Evolutionary conservation across 2,113 vertebrate species (phyloP), one percentile per base, ranked within the genome.

Genomic region (Rutilus rutilus): DNA sequence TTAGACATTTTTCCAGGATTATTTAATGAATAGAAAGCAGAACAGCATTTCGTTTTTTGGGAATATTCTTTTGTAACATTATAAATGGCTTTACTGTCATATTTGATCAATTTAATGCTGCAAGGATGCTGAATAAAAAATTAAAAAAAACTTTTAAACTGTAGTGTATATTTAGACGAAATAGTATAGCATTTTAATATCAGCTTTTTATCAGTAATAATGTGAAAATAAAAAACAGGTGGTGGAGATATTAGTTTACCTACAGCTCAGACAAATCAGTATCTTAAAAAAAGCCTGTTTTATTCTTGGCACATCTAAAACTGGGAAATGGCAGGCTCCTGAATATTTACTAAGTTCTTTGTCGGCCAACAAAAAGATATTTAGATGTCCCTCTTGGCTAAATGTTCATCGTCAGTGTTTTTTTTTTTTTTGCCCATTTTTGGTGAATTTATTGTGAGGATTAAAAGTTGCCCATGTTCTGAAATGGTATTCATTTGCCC

Each of bases 401-500:
- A 52, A 10, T 69, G 42, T 47, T 36, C 54, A 17, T 25, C 39
- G 15, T 87, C 60, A 36, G 62, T 83, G 60, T 4, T 9, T 36
- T 19, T 69, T 12, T 2, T 19, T 69, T 15, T 9, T 65, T 21
- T 80, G 19, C 21, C 52, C 39, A 54, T 83, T 76, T 86, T 78
- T 78, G 52, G 52, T 39, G 21, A 78, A n/a, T n/a, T n/a, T n/a
- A n/a, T n/a, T n/a, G n/a, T n/a, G n/a, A n/a, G n/a, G n/a, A n/a
- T n/a, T n/a, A n/a, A n/a, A n/a, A 62, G 5, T 65, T 47, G 15
- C 2, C 39, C 39, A 10, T 36, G 52, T 36, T 59, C 17, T 64
- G 59, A 76, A 86, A 78, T 74, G 64, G n/a, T 60, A 33, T 85
- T 21, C 11, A 23, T 19, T 19, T 27, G 21, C 27, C 57, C 39